Base-by-base conservation (phyloP, 1,140 invertebrate genomes). In the Drosophila biarmipes region DNA sequence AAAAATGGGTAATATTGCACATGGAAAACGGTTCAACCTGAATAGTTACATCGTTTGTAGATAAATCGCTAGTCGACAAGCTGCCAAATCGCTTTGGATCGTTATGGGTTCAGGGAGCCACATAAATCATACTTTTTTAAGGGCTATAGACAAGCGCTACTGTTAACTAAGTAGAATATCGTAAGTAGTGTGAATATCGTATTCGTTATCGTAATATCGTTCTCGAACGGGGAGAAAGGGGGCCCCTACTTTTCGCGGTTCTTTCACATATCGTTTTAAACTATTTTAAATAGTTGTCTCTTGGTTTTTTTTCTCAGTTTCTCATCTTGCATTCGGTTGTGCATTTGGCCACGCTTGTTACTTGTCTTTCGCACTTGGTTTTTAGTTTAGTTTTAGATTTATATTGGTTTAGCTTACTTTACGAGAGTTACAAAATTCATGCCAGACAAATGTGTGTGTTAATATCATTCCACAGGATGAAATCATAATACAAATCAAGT, bases 301-400 rank as follows among this genome's bases (percentile, higher is more conserved):
- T 58, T 40, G 29, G 35, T 24, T 24, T 58, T 68, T 59, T 27
- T 27, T 64, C 63, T 64, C 62, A 29, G 72, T 75, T 53, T 66
- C 49, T 67, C 66, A 76, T 67, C 35, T 37, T 46, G 59, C 51
- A 62, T 42, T 73, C 56, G 24, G 38, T 17, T 27, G 14, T 54
- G 73, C 72, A 78, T 87, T 86, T 86, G 78, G 82, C 82, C 86
- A 87, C 82, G 82, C 68, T 81, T 87, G 82, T 86, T 86, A 80
- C 78, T 56, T 79, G 58, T 66, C 78, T 80, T 86, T 86, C 78
- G 81, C 81, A 80, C 73, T 77, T 85, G 40, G 59, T 84, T 80
- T 80, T 48, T 53, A 29, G 51, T 52, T 49, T 67, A 52, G 31
- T 54, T 46, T 52, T 43, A 45, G 27, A 10, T 68, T 54, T 54